Evolutionary conservation across 2,113 vertebrate genomes (phyloP).

Genomic region (Petaurus breviceps): DNA sequence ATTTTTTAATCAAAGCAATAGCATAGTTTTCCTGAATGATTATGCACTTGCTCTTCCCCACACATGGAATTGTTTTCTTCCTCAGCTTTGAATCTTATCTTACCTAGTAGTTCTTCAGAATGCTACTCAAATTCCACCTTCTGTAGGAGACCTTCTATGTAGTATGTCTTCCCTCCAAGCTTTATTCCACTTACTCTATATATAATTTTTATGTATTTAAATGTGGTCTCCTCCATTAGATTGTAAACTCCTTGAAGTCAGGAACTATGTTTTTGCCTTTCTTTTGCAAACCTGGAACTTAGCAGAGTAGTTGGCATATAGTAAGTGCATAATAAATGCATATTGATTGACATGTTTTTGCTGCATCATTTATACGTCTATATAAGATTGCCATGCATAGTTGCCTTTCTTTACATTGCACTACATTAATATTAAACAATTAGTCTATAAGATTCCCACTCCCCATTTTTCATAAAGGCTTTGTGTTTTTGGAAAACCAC

Average conservation of each 20-base stretch:
- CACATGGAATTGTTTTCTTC: background rate
- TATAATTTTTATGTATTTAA: background rate
- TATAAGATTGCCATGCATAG: constrained; percentile 20
- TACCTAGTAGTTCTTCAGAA: background rate
- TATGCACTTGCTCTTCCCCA: background rate
- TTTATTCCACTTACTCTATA: background rate
- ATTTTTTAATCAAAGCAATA: background rate
- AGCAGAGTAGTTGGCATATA: background rate
- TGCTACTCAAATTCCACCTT: background rate
- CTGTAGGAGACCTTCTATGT: background rate
- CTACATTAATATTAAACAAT: background rate
- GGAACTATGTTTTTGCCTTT: background rate
- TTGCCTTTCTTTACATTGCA: background rate
- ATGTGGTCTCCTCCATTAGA: background rate
- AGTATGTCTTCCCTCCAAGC: background rate
- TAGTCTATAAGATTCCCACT: constrained; percentile 6
- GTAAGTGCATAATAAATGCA: background rate
- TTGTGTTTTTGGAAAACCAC: constrained; percentile 45
- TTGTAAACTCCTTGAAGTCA: background rate
- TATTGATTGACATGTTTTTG: background rate
- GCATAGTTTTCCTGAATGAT: background rate
- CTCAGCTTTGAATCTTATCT: background rate
- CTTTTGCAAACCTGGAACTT: background rate
- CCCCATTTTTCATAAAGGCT: constrained; percentile 27
- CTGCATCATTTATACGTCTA: constrained; percentile 25